phyloP scores from a whole-genome alignment of 2,888 invertebrate genomes.

The Baccha elongata region DNA sequence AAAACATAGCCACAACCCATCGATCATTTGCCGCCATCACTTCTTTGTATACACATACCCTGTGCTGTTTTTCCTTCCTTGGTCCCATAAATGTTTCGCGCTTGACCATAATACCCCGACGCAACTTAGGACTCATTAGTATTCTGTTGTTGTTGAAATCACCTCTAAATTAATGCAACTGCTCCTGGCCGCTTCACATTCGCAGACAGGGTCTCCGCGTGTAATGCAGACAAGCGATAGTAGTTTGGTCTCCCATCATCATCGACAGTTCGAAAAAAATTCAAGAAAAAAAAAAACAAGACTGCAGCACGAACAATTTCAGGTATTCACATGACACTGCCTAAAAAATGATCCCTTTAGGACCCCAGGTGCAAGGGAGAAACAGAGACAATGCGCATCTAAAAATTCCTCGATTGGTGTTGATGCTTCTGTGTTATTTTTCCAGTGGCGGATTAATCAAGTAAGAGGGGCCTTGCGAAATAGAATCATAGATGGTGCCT shows the following conservation, averaged over 20 bases:
- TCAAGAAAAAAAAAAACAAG: slow-evolving; percentile 25
- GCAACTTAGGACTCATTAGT: slow-evolving; percentile 70
- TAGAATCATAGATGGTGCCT: too few relatives aligned
- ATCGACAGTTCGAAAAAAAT: slow-evolving; percentile 3
- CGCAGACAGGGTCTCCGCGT: slow-evolving; percentile 49
- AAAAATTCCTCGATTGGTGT: slow-evolving; percentile 43
- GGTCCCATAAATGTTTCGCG: slow-evolving; percentile 59
- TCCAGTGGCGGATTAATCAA: background rate
- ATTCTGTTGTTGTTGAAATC: slow-evolving; percentile 70
- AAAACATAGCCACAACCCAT: slow-evolving; percentile 68
- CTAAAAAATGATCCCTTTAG: slow-evolving; percentile 60
- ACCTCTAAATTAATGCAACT: slow-evolving; percentile 74
- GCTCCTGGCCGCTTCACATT: slow-evolving; percentile 63
- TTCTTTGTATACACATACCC: background rate
- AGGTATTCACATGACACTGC: slow-evolving; percentile 73
- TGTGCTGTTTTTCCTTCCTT: slow-evolving; percentile 40
- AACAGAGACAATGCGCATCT: slow-evolving; percentile 36
- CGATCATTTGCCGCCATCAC: slow-evolving; percentile 61
- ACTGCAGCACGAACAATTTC: slow-evolving; percentile 66
- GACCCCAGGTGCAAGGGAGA: slow-evolving; percentile 27
- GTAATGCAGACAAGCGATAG: slow-evolving; percentile 20
- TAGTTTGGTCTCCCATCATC: slow-evolving; percentile 27
- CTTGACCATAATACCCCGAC: slow-evolving; percentile 46
- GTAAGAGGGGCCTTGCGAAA: too few relatives aligned
- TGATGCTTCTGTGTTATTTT: slow-evolving; percentile 18